phyloP scores from a whole-genome alignment of 2,797 vertebrate species.

The Cirrhinus mrigala region DNA sequence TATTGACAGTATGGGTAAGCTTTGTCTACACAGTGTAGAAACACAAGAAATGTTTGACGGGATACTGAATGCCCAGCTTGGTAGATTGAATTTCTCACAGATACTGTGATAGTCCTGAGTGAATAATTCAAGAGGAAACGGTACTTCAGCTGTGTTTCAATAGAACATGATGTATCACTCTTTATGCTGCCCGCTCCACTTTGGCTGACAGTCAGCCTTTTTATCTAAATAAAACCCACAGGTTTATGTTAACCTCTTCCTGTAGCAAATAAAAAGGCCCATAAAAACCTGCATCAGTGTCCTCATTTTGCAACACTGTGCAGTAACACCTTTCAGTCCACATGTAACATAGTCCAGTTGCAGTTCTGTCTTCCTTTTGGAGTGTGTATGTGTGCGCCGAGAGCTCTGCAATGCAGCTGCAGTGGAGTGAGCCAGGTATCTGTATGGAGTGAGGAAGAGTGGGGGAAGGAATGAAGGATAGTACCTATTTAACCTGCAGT shows the following conservation, averaged over 20 bases:
- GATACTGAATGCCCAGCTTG: conserved; percentile 1
- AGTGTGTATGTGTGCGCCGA: conserved; percentile 60
- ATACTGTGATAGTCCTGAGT: background rate
- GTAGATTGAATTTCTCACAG: conserved; percentile 31
- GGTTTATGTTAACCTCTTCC: conserved; percentile 11
- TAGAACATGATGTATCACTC: background rate
- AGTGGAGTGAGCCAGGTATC: conserved; percentile 70
- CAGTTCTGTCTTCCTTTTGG: background rate
- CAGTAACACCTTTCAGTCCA: conserved; percentile 1
- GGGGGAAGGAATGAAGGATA: background rate
- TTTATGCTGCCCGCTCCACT: background rate
- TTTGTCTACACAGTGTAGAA: background rate
- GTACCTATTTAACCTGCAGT: conserved; percentile 22
- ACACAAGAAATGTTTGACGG: conserved; percentile 5
- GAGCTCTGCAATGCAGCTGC: conserved; percentile 82
- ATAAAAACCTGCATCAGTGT: conserved; percentile 25
- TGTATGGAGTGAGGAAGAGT: background rate
- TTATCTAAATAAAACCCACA: conserved; percentile 11
- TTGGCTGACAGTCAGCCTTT: background rate
- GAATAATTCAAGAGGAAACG: conserved; percentile 31
- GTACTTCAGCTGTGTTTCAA: conserved; percentile 29
- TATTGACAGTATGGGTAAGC: background rate
- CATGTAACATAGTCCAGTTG: conserved; percentile 24
- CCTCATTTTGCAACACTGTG: background rate
- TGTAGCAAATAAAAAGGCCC: conserved; percentile 4